Conservation (phyloP, 1,140 invertebrate genomes). For the Diorhabda sublineata region DNA sequence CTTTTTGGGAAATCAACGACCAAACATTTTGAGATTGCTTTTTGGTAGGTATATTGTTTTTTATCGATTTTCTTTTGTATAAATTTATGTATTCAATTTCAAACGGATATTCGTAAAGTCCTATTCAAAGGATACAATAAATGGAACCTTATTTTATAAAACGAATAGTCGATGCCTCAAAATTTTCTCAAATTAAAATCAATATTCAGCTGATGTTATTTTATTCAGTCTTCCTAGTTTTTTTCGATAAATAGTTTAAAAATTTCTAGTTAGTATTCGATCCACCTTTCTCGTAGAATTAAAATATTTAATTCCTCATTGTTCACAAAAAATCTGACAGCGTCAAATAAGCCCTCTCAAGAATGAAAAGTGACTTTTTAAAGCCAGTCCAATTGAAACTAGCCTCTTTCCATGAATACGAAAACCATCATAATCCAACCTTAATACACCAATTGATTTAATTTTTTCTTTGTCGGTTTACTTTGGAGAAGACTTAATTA, state of each 20-base stretch:
- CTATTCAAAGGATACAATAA: too few species aligned
- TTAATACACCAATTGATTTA: slow-evolving; percentile 28
- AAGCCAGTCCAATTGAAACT: slow-evolving; percentile 20
- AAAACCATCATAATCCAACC: slow-evolving; percentile 11
- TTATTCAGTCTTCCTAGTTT: background rate
- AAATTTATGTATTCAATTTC: too few species aligned
- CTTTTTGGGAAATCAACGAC: too few species aligned
- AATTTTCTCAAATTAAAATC: background rate
- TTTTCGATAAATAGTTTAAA: background rate
- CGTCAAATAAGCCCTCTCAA: background rate
- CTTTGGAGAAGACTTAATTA: slow-evolving; percentile 33
- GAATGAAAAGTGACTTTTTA: slow-evolving; percentile 30
- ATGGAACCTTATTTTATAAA: too few species aligned
- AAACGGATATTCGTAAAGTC: too few species aligned
- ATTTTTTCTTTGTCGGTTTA: slow-evolving; percentile 11
- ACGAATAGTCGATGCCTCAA: background rate
- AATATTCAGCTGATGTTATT: background rate
- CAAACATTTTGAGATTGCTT: too few species aligned
- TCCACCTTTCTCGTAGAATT: slow-evolving; percentile 1
- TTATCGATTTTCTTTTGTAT: too few species aligned
- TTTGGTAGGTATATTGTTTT: too few species aligned
- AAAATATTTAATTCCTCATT: slow-evolving; percentile 10
- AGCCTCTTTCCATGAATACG: slow-evolving; percentile 17
- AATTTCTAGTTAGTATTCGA: background rate
- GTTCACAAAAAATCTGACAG: background rate